phyloP scores from a whole-genome alignment of 1,140 invertebrate genomes.

The Drosophila kurseongensis region DNA sequence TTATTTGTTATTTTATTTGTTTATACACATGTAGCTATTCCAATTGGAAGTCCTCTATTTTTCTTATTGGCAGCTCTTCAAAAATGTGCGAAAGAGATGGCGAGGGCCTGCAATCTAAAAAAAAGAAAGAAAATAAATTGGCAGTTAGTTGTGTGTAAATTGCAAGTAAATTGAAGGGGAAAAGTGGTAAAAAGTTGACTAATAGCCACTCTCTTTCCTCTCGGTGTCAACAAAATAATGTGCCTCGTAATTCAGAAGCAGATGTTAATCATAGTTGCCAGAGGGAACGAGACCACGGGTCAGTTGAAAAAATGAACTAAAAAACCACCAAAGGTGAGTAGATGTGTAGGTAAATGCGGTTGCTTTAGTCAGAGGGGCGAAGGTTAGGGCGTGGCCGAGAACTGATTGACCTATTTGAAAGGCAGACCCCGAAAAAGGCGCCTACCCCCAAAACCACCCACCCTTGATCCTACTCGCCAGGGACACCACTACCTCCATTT shows the following conservation, averaged over 20 bases:
- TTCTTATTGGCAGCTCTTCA: conserved; percentile 38
- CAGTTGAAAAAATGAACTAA: conserved; percentile 28
- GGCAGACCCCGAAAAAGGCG: not conserved
- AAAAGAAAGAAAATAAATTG: conserved; percentile 22
- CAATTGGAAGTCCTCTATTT: conserved; percentile 15
- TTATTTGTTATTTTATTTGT: conserved; percentile 2
- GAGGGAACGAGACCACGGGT: conserved; percentile 7
- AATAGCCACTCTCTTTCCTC: not conserved
- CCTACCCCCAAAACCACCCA: not conserved
- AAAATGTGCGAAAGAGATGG: conserved; percentile 21
- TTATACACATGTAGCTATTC: conserved; percentile 7
- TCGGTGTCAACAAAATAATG: conserved; percentile 43
- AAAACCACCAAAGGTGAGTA: not conserved
- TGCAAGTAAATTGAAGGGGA: conserved; percentile 24
- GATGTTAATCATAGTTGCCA: conserved; percentile 44
- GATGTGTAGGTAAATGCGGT: conserved; percentile 10
- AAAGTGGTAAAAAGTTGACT: conserved; percentile 9
- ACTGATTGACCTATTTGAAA: conserved; percentile 37
- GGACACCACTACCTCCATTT: not conserved
- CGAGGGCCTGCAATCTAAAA: conserved; percentile 18
- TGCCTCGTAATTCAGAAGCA: conserved; percentile 46
- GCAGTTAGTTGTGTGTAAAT: conserved; percentile 37
- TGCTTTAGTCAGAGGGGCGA: conserved; percentile 32
- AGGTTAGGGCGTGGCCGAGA: conserved; percentile 30
- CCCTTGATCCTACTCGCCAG: not conserved